Evolutionary conservation across 2,113 vertebrate species (phyloP), one percentile per base, ranked within the genome.

Genomic region (Neolamprologus kungweensis): DNA sequence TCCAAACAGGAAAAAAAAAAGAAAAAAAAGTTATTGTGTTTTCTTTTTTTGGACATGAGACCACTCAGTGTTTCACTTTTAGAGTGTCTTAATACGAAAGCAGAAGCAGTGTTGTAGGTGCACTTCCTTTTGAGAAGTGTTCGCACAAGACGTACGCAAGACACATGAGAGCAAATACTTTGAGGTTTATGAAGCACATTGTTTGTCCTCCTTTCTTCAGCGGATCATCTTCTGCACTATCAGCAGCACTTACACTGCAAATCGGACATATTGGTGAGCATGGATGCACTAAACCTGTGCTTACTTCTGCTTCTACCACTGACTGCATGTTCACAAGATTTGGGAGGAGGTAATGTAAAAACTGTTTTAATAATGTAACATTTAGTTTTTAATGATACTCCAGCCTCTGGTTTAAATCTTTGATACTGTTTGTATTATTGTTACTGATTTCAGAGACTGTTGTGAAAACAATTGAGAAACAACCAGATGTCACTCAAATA

Each of bases 341-440:
- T n/a, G 10, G 10, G 17, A 7, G 33, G 10, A 65, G 31, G 60
- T 65, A 37, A 65, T 37, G 10, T 37, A 65, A 21, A 35, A 63
- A 65, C 6, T 12, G 4, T n/a, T 65, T 37, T 37, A 4, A 65
- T n/a, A 21, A n/a, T 21, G 6, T 65, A 37, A 37, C 5, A 0
- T 5, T 10, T 11, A 4, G 0, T 63, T 35, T 16, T 35, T 35
- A 19, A 63, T 11, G 16, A 0, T n/a, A 35, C 6, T 33, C 9
- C 0, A 12, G 10, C 4, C 19, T 37, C 10, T 60, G 10, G 3
- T 47, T 47, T 42, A 6, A 81, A 5, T 58, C 7, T 0, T 4
- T 35, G 26, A 50, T 6, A 23, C 10, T 54, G 9, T 40, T 1
- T 2, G 7, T 1, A n/a, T 11, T 86, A 7, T 47, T 21, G 40